These are phyloP conservation scores for Calcarius lapponicus DNA, from an alignment of 2,797 vertebrate species.

Conservation along the genomic window DNA sequence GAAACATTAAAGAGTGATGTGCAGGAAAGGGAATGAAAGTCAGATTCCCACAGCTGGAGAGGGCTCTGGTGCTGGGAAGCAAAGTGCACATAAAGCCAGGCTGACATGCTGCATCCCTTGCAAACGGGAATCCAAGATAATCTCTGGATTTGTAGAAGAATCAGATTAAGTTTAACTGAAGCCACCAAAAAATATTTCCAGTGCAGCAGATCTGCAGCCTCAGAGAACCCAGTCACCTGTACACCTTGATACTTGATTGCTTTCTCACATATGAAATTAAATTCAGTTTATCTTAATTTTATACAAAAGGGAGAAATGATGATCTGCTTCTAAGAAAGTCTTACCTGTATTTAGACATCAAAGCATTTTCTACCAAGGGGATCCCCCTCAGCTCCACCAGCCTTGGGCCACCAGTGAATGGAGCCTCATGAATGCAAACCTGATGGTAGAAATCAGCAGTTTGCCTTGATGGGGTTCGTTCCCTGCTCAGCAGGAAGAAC, in stretches of 20 bases:
- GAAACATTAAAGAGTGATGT: background rate
- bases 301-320: background rate
- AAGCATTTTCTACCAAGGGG: background rate
- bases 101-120: fast-evolving
- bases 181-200: background rate
- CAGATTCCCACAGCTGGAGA: background rate
- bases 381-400: background rate
- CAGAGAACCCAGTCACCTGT: background rate
- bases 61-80: background rate
- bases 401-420: background rate
- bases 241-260: background rate
- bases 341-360: background rate
- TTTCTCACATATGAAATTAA: background rate
- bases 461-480: background rate
- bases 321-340: background rate
- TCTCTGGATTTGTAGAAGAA: background rate
- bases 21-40: background rate
- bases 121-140: background rate
- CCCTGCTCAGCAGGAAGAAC: background rate
- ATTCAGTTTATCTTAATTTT: background rate
- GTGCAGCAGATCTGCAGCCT: background rate
- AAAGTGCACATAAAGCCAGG: background rate
- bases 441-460: background rate
- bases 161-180: background rate
- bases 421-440: background rate